phyloP scores from a whole-genome alignment of 1,140 invertebrate species.

The Brachionus asplanchnoidis region DNA sequence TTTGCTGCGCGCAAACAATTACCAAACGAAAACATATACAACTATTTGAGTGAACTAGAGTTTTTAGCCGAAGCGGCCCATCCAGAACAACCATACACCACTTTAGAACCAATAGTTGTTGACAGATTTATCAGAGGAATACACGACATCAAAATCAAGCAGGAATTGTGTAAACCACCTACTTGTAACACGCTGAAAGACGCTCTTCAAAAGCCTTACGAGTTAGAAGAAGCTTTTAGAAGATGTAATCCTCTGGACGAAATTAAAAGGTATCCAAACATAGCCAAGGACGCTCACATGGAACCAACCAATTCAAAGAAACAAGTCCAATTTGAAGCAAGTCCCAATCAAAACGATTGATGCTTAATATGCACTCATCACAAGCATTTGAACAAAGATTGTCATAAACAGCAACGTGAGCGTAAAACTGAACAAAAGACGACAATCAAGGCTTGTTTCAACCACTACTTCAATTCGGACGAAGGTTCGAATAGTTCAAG shows the following conservation, averaged over 20 bases:
- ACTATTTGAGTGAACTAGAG: background rate
- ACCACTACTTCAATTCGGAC: background rate
- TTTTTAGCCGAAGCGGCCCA: background rate
- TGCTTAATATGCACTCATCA: background rate
- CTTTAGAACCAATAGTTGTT: background rate
- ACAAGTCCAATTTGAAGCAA: background rate
- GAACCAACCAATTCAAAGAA: background rate
- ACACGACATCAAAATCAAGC: conserved; percentile 3
- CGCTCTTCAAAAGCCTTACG: no score
- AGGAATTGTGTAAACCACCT: conserved; percentile 15
- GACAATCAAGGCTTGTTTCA: conserved; percentile 1
- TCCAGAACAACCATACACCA: background rate
- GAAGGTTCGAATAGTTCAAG: background rate
- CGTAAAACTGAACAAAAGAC: background rate
- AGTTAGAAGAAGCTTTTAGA: background rate
- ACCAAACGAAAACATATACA: conserved; percentile 23
- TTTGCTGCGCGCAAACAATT: background rate
- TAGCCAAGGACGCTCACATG: background rate
- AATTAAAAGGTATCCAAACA: background rate
- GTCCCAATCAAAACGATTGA: background rate
- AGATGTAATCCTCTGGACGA: background rate
- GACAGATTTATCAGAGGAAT: conserved; percentile 23
- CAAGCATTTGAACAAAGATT: conserved; percentile 14
- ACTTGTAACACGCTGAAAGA: background rate
- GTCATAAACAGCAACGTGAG: conserved; percentile 1